Conservation (phyloP, 2,113 vertebrate genomes). For the Atrichornis clamosus region DNA sequence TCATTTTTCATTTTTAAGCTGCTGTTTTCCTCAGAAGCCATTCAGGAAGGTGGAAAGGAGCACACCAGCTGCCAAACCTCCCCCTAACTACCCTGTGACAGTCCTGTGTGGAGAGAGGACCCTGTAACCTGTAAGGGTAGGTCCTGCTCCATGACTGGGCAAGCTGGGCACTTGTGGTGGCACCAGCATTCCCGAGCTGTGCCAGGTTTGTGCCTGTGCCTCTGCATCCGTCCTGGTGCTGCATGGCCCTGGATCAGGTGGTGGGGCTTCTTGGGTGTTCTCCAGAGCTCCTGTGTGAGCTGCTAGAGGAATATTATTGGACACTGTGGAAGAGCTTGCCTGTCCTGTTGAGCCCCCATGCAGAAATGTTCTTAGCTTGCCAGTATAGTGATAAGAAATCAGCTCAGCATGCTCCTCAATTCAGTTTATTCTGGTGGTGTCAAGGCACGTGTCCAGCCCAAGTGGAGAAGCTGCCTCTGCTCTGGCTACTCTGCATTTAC, state of each 20-base stretch:
- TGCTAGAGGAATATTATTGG: neutral
- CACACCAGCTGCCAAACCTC: neutral
- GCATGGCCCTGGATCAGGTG: neutral
- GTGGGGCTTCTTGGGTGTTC: neutral
- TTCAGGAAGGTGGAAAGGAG: neutral
- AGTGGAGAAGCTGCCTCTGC: neutral
- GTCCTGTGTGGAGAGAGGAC: neutral
- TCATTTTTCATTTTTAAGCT: neutral
- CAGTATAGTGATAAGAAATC: neutral
- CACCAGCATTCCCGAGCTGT: neutral
- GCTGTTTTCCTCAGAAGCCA: neutral
- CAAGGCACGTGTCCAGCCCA: neutral
- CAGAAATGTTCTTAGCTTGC: neutral
- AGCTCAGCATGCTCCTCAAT: neutral
- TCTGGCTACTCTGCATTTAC: neutral
- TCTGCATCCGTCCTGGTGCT: neutral
- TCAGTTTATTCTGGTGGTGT: neutral
- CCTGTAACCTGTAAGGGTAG: accelerated
- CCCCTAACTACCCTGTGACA: neutral
- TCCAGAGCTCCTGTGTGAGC: neutral
- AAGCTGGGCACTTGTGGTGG: accelerated
- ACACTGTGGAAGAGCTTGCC: neutral
- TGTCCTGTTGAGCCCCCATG: neutral
- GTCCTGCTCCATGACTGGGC: neutral
- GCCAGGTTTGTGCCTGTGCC: neutral